Conservation (phyloP, 1,140 invertebrate species). For the Psilanteris sp. region DNA sequence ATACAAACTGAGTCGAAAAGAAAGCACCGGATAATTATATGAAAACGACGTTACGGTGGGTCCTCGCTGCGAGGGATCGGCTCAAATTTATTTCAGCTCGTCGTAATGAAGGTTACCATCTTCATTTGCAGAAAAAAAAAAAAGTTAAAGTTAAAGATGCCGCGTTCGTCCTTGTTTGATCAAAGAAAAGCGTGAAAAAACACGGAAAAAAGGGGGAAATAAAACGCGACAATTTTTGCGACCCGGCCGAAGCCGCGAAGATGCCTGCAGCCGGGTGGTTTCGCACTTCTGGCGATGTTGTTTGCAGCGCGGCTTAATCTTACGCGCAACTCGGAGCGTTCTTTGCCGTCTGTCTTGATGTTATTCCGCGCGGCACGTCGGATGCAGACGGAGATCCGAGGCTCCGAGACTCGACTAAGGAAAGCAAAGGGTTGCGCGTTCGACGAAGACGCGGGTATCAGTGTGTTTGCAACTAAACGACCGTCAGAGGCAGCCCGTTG, state of each 20-base stretch:
- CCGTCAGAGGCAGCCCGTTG: slow-evolving; percentile 70
- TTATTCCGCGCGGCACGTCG: slow-evolving; percentile 69
- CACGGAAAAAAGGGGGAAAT: neutral
- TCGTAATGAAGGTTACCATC: slow-evolving; percentile 40
- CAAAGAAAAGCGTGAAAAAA: neutral
- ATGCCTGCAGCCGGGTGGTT: slow-evolving; percentile 16
- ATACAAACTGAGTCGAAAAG: slow-evolving; percentile 21
- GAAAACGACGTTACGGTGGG: slow-evolving; percentile 42
- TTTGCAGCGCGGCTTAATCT: slow-evolving; percentile 23
- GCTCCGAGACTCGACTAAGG: slow-evolving; percentile 52
- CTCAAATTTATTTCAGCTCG: neutral
- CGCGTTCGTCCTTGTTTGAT: neutral
- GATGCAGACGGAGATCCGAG: slow-evolving; percentile 62
- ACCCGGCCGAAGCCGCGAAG: too few relatives aligned
- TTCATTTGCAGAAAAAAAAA: slow-evolving; percentile 34
- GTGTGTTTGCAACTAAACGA: slow-evolving; percentile 60
- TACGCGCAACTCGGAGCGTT: slow-evolving; percentile 29
- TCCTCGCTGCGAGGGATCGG: slow-evolving; percentile 35
- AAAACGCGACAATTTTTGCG: too few relatives aligned
- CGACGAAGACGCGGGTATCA: slow-evolving; percentile 20
- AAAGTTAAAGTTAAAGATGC: slow-evolving; percentile 33
- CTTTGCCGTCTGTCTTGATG: slow-evolving; percentile 65
- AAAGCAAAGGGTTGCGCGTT: slow-evolving; percentile 30
- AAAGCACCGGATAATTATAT: slow-evolving; percentile 44
- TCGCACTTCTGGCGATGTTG: slow-evolving; percentile 35